These are phyloP conservation scores for Eudyptes chrysolophus DNA, from an alignment of 2,113 vertebrate species.

Conservation along the genomic window DNA sequence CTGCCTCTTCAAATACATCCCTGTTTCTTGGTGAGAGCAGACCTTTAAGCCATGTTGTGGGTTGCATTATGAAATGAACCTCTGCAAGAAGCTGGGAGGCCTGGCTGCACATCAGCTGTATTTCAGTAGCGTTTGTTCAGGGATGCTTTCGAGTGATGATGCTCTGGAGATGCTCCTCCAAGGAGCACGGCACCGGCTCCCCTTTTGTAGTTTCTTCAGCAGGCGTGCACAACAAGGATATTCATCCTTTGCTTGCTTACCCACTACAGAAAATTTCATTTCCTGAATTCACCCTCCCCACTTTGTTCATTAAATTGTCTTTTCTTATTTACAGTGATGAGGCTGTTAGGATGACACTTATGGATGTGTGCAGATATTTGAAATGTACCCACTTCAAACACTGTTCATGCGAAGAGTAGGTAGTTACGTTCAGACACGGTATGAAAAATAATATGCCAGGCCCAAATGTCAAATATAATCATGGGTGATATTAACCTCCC, in stretches of 20 bases:
- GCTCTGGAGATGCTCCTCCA: neutral
- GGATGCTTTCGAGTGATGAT: neutral
- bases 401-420: slow-evolving; percentile 9
- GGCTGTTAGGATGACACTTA: slow-evolving; percentile 19
- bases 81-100: neutral
- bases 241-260: neutral
- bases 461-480: slow-evolving; percentile 67
- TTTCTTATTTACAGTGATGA: neutral
- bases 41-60: neutral
- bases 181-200: neutral
- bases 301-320: slow-evolving; percentile 37
- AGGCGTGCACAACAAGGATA: neutral
- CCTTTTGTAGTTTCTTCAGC: neutral
- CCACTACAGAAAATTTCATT: neutral
- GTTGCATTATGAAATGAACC: neutral
- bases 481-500: slow-evolving; percentile 36
- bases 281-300: neutral
- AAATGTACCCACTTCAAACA: slow-evolving; percentile 48
- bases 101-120: neutral
- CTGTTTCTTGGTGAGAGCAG: neutral
- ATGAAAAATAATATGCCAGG: slow-evolving; percentile 18
- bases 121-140: neutral
- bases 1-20: neutral
- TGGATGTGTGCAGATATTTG: slow-evolving; percentile 22
- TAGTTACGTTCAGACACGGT: neutral